Evolutionary conservation across 2,888 invertebrate species (phyloP).

Genomic region (Drosophila niveifrons): DNA sequence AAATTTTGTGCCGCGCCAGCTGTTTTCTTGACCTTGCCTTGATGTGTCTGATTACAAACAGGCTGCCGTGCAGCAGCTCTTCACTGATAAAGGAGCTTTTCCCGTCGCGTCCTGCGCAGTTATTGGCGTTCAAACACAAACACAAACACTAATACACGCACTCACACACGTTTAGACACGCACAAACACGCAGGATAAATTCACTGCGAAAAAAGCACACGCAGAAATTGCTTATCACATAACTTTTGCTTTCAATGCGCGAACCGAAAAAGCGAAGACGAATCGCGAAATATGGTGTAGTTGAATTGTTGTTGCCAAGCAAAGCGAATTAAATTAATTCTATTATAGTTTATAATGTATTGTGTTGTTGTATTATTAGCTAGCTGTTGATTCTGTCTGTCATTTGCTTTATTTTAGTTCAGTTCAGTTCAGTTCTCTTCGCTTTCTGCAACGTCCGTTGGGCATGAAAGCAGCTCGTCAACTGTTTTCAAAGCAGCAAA

Average conservation of each 20-base stretch:
- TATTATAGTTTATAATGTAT: conserved; percentile 37
- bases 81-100: conserved; percentile 62
- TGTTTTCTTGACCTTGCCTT: conserved; percentile 66
- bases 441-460: conserved; percentile 70
- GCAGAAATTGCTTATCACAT: conserved; percentile 61
- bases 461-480: conserved; percentile 81
- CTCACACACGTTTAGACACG: conserved; percentile 6
- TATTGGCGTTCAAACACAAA: conserved; percentile 23
- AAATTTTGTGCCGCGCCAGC: conserved; percentile 47
- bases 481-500: conserved; percentile 73
- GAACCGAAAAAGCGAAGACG: conserved; percentile 18
- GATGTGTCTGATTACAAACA: conserved; percentile 42
- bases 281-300: conserved; percentile 13
- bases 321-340: conserved; percentile 39
- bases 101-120: conserved; percentile 69
- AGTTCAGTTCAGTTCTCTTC: conserved; percentile 2
- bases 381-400: conserved; percentile 52
- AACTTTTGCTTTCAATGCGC: conserved; percentile 49
- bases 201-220: conserved; percentile 46
- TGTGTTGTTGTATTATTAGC: conserved; percentile 40
- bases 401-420: conserved; percentile 18
- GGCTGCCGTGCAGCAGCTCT: conserved; percentile 39
- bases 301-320: conserved; percentile 29
- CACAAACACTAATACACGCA: conserved; percentile 19
- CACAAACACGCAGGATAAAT: conserved; percentile 39